Base-by-base conservation (phyloP, 1,140 invertebrate species). In the Stratiolaelaps scimitus region DNA sequence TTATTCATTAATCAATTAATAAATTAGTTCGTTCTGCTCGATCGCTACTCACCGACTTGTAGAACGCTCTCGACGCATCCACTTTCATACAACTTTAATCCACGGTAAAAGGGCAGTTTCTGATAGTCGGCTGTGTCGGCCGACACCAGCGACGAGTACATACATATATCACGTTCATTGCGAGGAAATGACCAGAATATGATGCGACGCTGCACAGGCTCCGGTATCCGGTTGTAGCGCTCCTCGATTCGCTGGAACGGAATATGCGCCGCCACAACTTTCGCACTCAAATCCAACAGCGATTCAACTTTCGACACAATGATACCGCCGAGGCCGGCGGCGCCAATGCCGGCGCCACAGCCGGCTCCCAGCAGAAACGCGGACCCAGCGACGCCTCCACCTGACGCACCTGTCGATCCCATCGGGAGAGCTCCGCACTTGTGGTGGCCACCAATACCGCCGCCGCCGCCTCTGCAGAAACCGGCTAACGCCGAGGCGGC, bases 141-240 rank as follows among this genome's bases (percentile, higher is more conserved):
- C 74, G 84, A 82, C 10, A 40, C 34, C 75, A 88, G 81, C 69
- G 86, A 88, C 66, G 85, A 88, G 77, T 90, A 89, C 85, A 89
- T 89, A 75, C 85, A 87, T 74, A 89, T 89, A 78, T 89, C 86
- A 71, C 83, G 78, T 76, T 89, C 87, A 76, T 88, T 85, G 70
- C 87, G 77, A 68, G 87, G 88, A 76, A 89, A 89, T 65, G 87
- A 88, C 86, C 87, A 89, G 79, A 83, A 89, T 72, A 90, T 87
- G 73, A 89, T 86, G 73, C 86, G 80, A 67, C 85, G 81, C 76
- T 89, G 88, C 72, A 90, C 87, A 67, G 87, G 87, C 76, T 89
- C 87, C 45, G 87, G 87, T 74, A 90, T 88, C 70, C 87, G 81
- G 72, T 87, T 84, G 76, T 87, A 88, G 69, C 84, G 81, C 76